These are phyloP conservation scores for Melipona beecheii DNA, from an alignment of 2,888 invertebrate species.

Conservation along the genomic window DNA sequence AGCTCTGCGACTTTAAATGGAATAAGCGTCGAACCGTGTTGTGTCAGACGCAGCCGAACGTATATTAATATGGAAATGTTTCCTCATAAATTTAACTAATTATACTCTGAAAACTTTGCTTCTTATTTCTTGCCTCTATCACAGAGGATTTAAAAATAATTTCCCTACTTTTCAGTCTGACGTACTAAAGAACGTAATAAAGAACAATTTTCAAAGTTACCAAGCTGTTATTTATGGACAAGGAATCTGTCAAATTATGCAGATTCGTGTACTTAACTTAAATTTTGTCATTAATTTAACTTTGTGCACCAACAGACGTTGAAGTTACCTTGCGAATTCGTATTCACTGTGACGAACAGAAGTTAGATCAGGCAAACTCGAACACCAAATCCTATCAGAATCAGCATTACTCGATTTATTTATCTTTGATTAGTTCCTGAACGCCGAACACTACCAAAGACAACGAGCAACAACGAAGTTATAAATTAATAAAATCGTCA, in stretches of 20 bases:
- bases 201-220: too few species aligned
- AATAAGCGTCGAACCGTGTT: background rate
- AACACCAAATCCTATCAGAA: background rate
- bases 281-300: background rate
- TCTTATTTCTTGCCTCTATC: background rate
- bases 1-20: background rate
- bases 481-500: background rate
- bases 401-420: background rate
- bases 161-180: too few species aligned
- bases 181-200: too few species aligned
- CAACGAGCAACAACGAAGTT: background rate
- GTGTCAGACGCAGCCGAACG: background rate
- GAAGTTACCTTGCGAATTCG: background rate
- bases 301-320: background rate
- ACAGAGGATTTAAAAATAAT: too few species aligned
- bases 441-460: background rate
- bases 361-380: background rate
- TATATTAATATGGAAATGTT: background rate
- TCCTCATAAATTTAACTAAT: background rate
- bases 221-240: background rate
- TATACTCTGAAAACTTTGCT: background rate
- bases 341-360: background rate
- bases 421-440: background rate
- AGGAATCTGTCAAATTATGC: background rate
- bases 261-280: background rate